Evolutionary conservation across 2,797 vertebrate genomes (phyloP), one percentile per base, ranked within the genome.

Genomic region (Mormyrus proboscirostris): DNA sequence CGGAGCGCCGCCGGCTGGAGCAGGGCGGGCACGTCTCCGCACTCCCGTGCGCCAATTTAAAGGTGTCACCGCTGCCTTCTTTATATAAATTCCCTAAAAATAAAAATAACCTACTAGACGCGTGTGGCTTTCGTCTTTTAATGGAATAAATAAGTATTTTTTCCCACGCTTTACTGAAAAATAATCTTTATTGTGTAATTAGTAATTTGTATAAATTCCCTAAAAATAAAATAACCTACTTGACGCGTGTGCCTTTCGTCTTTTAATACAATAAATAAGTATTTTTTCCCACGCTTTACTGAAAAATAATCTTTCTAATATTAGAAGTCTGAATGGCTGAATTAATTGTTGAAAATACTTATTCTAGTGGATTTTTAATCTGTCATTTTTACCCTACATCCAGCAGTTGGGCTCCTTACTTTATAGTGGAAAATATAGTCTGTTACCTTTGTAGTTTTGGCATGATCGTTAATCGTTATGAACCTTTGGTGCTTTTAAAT

Each of bases 341-440:
- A 33, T 22, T 53, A 85, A 53, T 29, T 85, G n/a, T 85, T 85
- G 91, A 90, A 84, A 92, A 91, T 88, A 76, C 53, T 93, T 91
- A 94, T 84, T 93, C 90, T 90, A 92, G 76, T 82, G 76, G 89
- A 89, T 86, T 93, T 62, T 91, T 16, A 86, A 22, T 53, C 12
- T 86, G 22, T 29, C 2, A 65, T 65, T 65, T 62, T 65, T 50
- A 14, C 44, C 19, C 47, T 50, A 7, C 19, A 44, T n/a, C 44
- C 44, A 49, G 44, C 22, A 85, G 19, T 25, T 49, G 82, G 16
- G 47, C 84, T 86, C 51, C 25, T 86, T 33, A 10, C 84, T 16
- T 12, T 53, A 51, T 86, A 82, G 50, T 53, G 9, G 47, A 29
- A 51, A 53, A 16, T 53, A 19, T 29, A 86, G 22, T 86, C 12